A percentile compares a stretch with the other conserved stretches of the same genome.
Evolutionary conservation across 2,888 invertebrate species (phyloP).

Genomic region (Acrocyrtus sp.): DNA sequence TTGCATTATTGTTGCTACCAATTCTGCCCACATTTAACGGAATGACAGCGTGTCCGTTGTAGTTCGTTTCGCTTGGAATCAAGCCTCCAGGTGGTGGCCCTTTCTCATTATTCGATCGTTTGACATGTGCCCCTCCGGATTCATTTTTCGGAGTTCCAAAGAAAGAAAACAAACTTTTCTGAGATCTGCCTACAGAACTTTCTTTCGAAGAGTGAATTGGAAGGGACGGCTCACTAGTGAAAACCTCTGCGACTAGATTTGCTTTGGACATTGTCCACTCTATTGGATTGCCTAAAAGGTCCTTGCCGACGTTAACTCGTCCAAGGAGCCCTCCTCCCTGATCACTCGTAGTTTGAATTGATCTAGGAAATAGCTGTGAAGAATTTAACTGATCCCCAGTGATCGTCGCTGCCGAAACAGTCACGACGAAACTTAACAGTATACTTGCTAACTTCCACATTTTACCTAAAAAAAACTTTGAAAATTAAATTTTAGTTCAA

Average conservation of each 20-base stretch:
- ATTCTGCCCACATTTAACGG: background rate
- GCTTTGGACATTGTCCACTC: constrained; percentile 55
- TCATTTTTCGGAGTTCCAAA: background rate
- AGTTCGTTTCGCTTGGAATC: constrained; percentile 4
- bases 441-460: constrained; percentile 6
- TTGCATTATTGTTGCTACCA: background rate
- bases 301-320: no score
- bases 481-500: background rate
- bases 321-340: constrained; percentile 16
- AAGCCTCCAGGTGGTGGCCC: background rate
- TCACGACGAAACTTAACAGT: background rate
- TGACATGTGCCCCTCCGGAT: background rate
- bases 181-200: constrained; percentile 12
- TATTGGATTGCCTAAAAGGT: constrained; percentile 23
- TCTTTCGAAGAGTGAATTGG: background rate
- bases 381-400: background rate
- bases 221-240: constrained; percentile 24
- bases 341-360: background rate
- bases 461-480: background rate
- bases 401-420: background rate
- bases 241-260: constrained; percentile 47
- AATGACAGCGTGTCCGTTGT: background rate
- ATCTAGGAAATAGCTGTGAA: background rate
- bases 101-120: no score
- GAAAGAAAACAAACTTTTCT: constrained; percentile 23